Percentiles rank a stretch among this genome's conserved stretches.
phyloP scores from a whole-genome alignment of 2,797 vertebrate species.

The Hippocampus kuda region DNA sequence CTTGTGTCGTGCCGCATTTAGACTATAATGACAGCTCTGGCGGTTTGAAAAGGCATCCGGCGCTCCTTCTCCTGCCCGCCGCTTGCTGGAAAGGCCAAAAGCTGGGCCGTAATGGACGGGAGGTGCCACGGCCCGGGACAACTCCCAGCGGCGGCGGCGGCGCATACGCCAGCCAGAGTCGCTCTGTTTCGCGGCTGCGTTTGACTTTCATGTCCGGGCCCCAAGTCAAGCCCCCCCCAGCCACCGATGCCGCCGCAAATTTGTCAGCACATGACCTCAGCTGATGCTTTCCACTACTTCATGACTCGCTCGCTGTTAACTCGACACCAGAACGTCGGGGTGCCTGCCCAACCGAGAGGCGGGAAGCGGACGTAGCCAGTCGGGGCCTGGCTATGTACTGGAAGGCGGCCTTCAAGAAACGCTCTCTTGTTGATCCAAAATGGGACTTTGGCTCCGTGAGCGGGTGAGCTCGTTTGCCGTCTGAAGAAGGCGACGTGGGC shows the following conservation, averaged over 20 bases:
- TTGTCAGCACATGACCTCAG: conserved; percentile 22
- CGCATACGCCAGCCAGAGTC: conserved; percentile 50
- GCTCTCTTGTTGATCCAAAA: neutral
- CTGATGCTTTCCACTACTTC: conserved; percentile 8
- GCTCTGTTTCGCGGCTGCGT: conserved; percentile 65
- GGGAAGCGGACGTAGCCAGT: no score
- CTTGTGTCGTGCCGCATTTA: conserved; percentile 64
- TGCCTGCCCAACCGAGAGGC: neutral
- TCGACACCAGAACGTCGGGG: neutral
- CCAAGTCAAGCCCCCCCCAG: conserved; percentile 61
- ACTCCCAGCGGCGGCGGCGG: conserved; percentile 58
- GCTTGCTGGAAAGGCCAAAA: conserved; percentile 65
- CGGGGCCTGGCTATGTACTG: neutral
- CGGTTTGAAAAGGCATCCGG: conserved; percentile 60
- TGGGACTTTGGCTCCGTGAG: neutral
- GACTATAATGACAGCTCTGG: conserved; percentile 73
- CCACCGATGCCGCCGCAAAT: conserved; percentile 25
- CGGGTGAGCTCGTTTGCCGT: neutral
- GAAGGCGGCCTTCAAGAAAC: neutral
- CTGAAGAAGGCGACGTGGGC: neutral
- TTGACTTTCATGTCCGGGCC: conserved; percentile 65
- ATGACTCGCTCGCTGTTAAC: neutral
- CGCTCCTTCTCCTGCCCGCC: conserved; percentile 51
- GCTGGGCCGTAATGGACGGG: conserved; percentile 58
- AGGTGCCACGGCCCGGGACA: conserved; percentile 52